phyloP scores from a whole-genome alignment of 2,113 vertebrate species.

The Cacatua alba region DNA sequence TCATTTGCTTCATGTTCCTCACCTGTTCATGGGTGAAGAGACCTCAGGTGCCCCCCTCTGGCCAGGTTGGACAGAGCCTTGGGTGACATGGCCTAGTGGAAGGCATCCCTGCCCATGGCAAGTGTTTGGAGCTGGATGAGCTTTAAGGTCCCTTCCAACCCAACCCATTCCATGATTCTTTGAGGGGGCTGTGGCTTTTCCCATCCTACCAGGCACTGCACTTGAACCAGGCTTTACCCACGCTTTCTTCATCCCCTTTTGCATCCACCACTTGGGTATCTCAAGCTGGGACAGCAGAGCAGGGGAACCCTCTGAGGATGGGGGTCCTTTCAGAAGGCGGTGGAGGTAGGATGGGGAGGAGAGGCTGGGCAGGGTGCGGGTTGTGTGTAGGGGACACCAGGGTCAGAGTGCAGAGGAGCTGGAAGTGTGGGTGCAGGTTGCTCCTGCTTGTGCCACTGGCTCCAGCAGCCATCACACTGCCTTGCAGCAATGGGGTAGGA shows the following conservation, averaged over 20 bases:
- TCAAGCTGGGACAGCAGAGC: background rate
- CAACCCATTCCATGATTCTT: background rate
- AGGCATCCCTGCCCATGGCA: background rate
- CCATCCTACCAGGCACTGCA: background rate
- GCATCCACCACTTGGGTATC: background rate
- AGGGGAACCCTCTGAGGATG: background rate
- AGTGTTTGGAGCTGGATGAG: background rate
- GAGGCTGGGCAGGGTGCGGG: background rate
- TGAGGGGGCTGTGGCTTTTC: background rate
- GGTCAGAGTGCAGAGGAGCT: background rate
- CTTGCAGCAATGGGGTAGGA: background rate
- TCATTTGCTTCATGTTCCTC: background rate
- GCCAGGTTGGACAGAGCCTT: background rate
- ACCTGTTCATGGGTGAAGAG: background rate
- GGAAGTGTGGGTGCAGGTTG: rapidly evolving
- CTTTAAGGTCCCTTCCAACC: background rate
- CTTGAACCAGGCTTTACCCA: background rate
- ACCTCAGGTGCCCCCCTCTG: background rate
- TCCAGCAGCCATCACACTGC: background rate
- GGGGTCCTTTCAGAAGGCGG: background rate
- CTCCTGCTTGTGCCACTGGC: background rate
- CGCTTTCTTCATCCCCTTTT: background rate
- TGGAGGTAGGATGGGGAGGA: background rate
- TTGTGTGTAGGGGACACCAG: background rate
- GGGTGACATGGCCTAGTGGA: background rate